phyloP scores from a whole-genome alignment of 2,797 vertebrate species.

The Sitta carolinensis region DNA sequence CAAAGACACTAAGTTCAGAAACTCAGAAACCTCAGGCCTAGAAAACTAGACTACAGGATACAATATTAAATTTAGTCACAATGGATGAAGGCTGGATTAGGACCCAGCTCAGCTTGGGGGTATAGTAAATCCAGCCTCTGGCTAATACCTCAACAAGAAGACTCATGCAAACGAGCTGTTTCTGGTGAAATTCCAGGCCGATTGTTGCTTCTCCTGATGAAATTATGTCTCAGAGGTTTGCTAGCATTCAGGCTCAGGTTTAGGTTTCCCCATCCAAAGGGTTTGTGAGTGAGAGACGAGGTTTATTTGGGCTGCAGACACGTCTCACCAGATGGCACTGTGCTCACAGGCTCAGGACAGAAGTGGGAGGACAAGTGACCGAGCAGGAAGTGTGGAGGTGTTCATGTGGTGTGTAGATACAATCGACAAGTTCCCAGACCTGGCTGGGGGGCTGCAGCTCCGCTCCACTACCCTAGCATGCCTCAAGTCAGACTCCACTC shows the following conservation, averaged over 20 bases:
- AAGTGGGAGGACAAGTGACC: neutral
- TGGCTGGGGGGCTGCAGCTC: neutral
- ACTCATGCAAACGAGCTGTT: neutral
- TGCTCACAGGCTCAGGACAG: neutral
- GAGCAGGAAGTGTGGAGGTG: neutral
- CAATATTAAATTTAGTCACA: neutral
- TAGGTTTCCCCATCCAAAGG: neutral
- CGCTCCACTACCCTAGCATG: neutral
- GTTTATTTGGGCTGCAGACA: neutral
- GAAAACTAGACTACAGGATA: no score
- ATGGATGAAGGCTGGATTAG: neutral
- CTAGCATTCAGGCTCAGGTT: neutral
- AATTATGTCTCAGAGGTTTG: neutral
- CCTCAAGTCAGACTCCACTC: neutral
- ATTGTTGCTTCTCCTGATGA: neutral
- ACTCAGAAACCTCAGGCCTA: no score
- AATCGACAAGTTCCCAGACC: neutral
- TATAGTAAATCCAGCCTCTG: neutral
- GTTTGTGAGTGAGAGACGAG: neutral
- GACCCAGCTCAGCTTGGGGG: neutral
- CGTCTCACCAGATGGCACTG: constrained; percentile 25
- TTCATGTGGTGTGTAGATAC: neutral
- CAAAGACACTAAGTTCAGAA: no score
- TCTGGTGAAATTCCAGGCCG: neutral
- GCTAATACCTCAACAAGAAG: neutral